Percentiles rank a stretch among this genome's conserved stretches.
Conservation (phyloP, 2,113 vertebrate genomes). For the Amia ocellicauda region DNA sequence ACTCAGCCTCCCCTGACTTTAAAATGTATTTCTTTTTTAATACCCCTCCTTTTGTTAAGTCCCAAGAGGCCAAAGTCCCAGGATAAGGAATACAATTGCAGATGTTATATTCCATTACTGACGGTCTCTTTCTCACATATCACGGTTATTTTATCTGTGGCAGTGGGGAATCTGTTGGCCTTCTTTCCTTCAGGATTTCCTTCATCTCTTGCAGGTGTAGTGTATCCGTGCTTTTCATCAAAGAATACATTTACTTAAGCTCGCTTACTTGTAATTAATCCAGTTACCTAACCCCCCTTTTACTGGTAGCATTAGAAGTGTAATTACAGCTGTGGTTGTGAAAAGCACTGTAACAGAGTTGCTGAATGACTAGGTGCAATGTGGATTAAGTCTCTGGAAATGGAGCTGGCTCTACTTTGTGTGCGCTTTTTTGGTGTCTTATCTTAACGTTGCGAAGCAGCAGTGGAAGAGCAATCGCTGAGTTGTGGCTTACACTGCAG, state of each 20-base stretch:
- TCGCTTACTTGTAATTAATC: slow-evolving; percentile 13
- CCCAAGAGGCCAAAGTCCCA: not conserved
- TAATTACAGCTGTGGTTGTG: slow-evolving; percentile 15
- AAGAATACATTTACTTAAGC: slow-evolving; percentile 14
- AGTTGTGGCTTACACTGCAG: too few species aligned
- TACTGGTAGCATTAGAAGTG: not conserved
- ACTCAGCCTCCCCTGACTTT: not conserved
- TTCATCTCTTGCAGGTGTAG: slow-evolving; percentile 13
- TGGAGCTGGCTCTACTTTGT: not conserved
- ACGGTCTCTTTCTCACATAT: not conserved
- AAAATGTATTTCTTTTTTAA: not conserved
- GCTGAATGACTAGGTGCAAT: not conserved
- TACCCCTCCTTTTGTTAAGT: not conserved
- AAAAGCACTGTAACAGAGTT: not conserved
- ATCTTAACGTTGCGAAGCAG: not conserved
- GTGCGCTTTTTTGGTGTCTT: not conserved
- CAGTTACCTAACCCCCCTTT: slow-evolving; percentile 5
- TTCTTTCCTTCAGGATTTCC: not conserved
- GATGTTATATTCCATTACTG: not conserved
- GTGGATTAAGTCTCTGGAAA: not conserved
- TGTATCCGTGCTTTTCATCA: slow-evolving; percentile 14
- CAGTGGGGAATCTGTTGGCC: not conserved
- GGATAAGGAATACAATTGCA: not conserved
- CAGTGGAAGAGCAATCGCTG: too few species aligned
- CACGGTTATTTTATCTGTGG: not conserved